Conservation (phyloP, 92 coral and sea anemone genomes). For the Porites rus region DNA sequence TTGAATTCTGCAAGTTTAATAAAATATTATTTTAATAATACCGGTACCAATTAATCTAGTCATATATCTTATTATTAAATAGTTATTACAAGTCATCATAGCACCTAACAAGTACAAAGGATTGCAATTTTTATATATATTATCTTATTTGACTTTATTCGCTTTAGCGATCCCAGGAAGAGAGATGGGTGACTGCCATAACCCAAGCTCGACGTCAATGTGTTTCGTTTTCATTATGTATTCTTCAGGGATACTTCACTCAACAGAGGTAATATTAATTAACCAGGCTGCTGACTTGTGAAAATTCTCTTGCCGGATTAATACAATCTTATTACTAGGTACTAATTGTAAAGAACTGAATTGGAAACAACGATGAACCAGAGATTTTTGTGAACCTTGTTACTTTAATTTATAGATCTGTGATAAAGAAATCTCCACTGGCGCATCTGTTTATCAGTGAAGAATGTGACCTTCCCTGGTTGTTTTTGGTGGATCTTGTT, state of each 20-base stretch:
- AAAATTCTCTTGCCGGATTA: too few species aligned
- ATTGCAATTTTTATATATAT: not conserved
- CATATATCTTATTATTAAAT: too few species aligned
- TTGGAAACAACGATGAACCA: not conserved
- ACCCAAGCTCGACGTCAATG: slow-evolving; percentile 71
- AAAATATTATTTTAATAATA: too few species aligned
- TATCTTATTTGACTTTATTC: not conserved
- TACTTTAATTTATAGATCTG: slow-evolving; percentile 21
- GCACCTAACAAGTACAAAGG: too few species aligned
- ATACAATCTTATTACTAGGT: too few species aligned
- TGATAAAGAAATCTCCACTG: slow-evolving; percentile 67
- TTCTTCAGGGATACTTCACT: slow-evolving; percentile 71
- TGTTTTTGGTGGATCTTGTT: slow-evolving; percentile 84
- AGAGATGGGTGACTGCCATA: slow-evolving; percentile 62
- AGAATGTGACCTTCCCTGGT: slow-evolving; percentile 75
- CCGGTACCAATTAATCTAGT: too few species aligned
- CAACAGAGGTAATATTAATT: slow-evolving; percentile 29
- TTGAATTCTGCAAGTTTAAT: too few species aligned
- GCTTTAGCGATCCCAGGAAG: slow-evolving; percentile 69
- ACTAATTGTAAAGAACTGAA: too few species aligned
- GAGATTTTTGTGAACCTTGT: not conserved
- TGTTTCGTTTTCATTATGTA: slow-evolving; percentile 65
- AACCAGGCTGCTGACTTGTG: not conserved
- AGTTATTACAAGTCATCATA: too few species aligned
- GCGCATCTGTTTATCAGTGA: slow-evolving; percentile 74